Conservation (phyloP, 2,888 invertebrate genomes). For the Diarsia brunnea region DNA sequence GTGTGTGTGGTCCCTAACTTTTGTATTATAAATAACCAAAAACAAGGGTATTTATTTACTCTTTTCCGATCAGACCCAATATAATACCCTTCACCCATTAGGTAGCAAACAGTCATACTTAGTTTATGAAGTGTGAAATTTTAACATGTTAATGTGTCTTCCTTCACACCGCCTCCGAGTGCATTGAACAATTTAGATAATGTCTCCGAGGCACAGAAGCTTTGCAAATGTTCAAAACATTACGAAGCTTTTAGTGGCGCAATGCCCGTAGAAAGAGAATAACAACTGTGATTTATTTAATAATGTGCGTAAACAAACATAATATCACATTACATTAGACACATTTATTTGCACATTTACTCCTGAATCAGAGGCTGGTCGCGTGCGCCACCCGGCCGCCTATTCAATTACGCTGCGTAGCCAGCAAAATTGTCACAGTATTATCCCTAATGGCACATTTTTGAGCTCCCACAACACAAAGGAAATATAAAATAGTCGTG, state of each 20-base stretch:
- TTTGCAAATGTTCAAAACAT: slow-evolving; percentile 76
- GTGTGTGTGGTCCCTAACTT: slow-evolving; percentile 85
- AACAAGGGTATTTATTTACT: slow-evolving; percentile 42
- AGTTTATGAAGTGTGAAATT: slow-evolving; percentile 75
- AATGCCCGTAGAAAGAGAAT: slow-evolving; percentile 71
- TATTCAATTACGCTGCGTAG: slow-evolving; percentile 86
- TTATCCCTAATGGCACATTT: slow-evolving; percentile 87
- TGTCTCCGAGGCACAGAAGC: slow-evolving; percentile 78
- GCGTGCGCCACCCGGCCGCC: slow-evolving; percentile 87
- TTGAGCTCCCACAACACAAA: slow-evolving; percentile 84
- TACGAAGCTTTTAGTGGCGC: slow-evolving; percentile 77
- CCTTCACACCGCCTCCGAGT: slow-evolving; percentile 77
- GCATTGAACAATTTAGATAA: slow-evolving; percentile 88
- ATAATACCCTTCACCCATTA: slow-evolving; percentile 65
- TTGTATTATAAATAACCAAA: slow-evolving; percentile 55
- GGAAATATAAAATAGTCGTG: slow-evolving; percentile 85
- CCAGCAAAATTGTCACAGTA: slow-evolving; percentile 86
- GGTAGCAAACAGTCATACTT: slow-evolving; percentile 69
- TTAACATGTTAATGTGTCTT: slow-evolving; percentile 73
- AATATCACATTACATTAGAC: slow-evolving; percentile 80
- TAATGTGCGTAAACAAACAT: slow-evolving; percentile 78
- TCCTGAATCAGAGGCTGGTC: slow-evolving; percentile 76
- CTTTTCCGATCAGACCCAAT: slow-evolving; percentile 40
- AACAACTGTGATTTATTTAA: slow-evolving; percentile 79
- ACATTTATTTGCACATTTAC: slow-evolving; percentile 85